A percentile compares a stretch with the other conserved stretches of the same genome.
Evolutionary conservation across 2,797 vertebrate species (phyloP).

Genomic region (Megaceryle alcyon): DNA sequence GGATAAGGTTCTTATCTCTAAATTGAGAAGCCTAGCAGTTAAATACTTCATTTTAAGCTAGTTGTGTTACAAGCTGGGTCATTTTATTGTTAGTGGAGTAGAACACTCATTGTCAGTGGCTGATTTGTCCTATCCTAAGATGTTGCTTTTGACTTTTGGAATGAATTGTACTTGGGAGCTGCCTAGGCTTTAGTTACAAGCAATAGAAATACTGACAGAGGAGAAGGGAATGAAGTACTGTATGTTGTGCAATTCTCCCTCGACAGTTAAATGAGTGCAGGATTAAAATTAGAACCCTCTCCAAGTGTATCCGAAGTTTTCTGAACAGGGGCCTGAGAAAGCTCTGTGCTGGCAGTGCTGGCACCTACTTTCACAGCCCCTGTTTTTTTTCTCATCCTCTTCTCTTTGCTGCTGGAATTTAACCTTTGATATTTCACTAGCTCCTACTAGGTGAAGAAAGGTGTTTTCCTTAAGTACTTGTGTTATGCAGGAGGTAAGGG

Average conservation of each 20-base stretch:
- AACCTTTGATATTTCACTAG: neutral
- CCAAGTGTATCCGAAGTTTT: neutral
- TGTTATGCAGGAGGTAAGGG: neutral
- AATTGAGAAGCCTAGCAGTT: neutral
- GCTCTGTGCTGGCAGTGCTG: neutral
- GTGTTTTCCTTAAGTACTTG: neutral
- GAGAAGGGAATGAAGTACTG: neutral
- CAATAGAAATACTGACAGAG: neutral
- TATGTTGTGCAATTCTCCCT: neutral
- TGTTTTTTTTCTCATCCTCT: neutral
- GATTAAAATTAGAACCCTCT: neutral
- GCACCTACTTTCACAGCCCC: neutral
- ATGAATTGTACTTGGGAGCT: neutral
- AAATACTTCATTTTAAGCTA: neutral
- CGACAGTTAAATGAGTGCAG: neutral
- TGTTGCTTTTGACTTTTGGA: neutral
- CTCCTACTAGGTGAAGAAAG: neutral
- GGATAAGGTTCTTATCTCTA: neutral
- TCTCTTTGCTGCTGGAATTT: neutral
- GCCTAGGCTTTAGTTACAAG: neutral
- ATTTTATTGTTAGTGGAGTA: neutral
- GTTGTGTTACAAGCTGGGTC: neutral
- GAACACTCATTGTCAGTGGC: neutral
- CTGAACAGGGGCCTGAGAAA: neutral
- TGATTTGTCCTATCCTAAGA: neutral